Percentiles rank a stretch among this genome's conserved stretches.
phyloP scores from a whole-genome alignment of 2,888 invertebrate genomes.

The Yponomeuta plumbellus region DNA sequence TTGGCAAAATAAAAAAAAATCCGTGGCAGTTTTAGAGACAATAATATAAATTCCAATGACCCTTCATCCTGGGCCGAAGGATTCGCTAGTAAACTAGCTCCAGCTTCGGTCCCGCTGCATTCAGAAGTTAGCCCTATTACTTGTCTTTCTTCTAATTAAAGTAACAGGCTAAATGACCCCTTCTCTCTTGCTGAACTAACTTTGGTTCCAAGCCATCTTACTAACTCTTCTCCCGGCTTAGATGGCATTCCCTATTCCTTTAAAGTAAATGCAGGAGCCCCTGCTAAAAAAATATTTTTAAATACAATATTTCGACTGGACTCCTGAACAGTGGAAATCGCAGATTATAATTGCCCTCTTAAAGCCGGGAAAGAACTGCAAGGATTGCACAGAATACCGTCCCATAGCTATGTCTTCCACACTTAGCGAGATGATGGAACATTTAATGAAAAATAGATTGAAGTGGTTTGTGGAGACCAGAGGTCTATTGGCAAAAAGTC shows the following conservation, averaged over 20 bases:
- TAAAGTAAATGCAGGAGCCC: slow-evolving; percentile 12
- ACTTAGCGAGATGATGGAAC: slow-evolving; percentile 21
- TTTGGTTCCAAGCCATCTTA: slow-evolving; percentile 15
- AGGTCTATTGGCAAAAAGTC: slow-evolving; percentile 17
- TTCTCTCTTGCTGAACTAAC: slow-evolving; percentile 22
- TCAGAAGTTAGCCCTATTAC: background rate
- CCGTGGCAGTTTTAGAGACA: background rate
- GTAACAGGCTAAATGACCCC: slow-evolving; percentile 3
- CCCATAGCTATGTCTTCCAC: slow-evolving; percentile 23
- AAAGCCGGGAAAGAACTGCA: slow-evolving; percentile 17
- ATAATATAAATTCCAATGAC: slow-evolving; percentile 10
- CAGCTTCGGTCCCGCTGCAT: no score
- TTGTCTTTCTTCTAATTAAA: no score
- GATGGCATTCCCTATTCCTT: slow-evolving; percentile 26
- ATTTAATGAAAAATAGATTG: no score
- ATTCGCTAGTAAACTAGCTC: no score
- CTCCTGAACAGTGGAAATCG: no score
- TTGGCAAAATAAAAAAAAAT: background rate
- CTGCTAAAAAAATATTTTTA: background rate
- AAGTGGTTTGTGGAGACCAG: no score
- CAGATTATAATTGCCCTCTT: no score
- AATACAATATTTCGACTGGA: slow-evolving; percentile 13
- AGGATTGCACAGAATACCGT: slow-evolving; percentile 17
- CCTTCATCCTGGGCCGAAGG: no score
- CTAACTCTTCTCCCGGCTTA: no score